Evolutionary conservation across 1,140 invertebrate species (phyloP), one percentile per base, ranked within the genome.

Genomic region (Agrilus planipennis): DNA sequence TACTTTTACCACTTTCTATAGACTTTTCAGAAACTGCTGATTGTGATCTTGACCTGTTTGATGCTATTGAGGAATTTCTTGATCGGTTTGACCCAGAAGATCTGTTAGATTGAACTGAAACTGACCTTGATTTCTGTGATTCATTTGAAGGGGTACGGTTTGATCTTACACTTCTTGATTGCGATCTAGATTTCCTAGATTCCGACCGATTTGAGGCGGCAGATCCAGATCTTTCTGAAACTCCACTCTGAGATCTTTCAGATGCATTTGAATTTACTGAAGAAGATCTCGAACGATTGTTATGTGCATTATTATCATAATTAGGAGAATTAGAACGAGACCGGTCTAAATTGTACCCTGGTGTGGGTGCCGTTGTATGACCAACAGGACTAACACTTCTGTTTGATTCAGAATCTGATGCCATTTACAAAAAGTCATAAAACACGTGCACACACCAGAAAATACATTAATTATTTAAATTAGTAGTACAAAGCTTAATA

Each of bases 231-330:
- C 19, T 37, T 14, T 44, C 32, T 16, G 51, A 53, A 17, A 16
- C 45, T 31, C 20, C 10, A 14, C 53, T 54, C 19, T 49, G 46
- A 15, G 55, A 57, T 36, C 51, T 50, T 15, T 61, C 58, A 5
- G 50, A 51, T 50, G 38, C 47, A 34, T 44, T 45, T 23, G 54
- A 59, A 30, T 53, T 49, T 9, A 21, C 6, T 6, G 16, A 4
- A 15, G 30, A 25, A 20, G 35, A 39, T 39, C 28, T 21, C 23
- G 6, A 21, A 2, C 34, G 18, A 21, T 19, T n/a, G 14, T 22
- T 38, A 39, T 39, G 36, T 19, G 30, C 9, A 10, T 30, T 34
- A n/a, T 37, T 40, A 19, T 35, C 22, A 37, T 21, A 38, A 28
- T 42, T 35, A 10, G 44, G 46, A 3, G 42, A 41, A 32, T 45